These are phyloP conservation scores for Gorsachius goisagi DNA, from an alignment of 2,113 vertebrate species.

Conservation along the genomic window DNA sequence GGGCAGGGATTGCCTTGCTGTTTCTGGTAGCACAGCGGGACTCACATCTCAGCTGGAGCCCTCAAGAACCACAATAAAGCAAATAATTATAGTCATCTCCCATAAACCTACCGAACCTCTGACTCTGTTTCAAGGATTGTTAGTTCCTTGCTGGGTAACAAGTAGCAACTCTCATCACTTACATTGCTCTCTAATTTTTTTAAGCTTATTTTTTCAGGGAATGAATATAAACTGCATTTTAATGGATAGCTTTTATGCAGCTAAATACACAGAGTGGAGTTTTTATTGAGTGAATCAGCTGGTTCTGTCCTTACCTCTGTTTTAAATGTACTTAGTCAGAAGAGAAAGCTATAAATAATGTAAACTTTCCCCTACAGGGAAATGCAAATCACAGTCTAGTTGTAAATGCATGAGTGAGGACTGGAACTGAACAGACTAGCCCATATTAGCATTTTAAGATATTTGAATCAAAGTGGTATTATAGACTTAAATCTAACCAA, in stretches of 20 bases:
- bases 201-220: not conserved
- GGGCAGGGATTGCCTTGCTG: not conserved
- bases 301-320: not conserved
- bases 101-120: not conserved
- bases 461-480: not conserved
- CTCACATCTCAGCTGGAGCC: not conserved
- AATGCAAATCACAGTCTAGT: not conserved
- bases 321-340: not conserved
- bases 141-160: not conserved
- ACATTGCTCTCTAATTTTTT: not conserved
- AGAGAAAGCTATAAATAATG: constrained; percentile 24
- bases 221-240: not conserved
- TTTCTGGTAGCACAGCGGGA: not conserved
- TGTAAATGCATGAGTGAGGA: not conserved
- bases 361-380: not conserved
- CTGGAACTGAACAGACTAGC: not conserved
- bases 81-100: not conserved
- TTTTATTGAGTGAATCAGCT: not conserved
- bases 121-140: not conserved
- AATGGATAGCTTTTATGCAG: not conserved
- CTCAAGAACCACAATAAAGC: not conserved
- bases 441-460: not conserved
- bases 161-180: not conserved
- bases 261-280: not conserved
- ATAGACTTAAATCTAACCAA: not conserved